A percentile compares a stretch with the other conserved stretches of the same genome.
Conservation (phyloP, 1,140 invertebrate genomes). For the Vollenhovia emeryi region DNA sequence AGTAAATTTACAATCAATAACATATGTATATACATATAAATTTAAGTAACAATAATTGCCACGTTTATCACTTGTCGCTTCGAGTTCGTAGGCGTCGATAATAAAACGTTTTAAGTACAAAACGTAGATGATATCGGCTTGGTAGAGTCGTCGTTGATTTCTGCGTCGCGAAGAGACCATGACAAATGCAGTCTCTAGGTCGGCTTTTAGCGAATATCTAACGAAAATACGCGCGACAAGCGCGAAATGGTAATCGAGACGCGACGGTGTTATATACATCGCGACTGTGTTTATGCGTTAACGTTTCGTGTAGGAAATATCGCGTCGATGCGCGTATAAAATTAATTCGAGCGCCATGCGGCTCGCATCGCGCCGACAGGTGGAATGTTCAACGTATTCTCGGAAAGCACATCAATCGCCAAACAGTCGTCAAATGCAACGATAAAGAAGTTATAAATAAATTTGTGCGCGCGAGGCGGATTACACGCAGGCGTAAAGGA, state of each 20-base stretch:
- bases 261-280: background rate
- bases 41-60: conserved; percentile 20
- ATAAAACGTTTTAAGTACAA: conserved; percentile 38
- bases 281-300: background rate
- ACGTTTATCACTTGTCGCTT: background rate
- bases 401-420: background rate
- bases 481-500: background rate
- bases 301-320: background rate
- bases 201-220: background rate
- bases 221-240: conserved; percentile 8
- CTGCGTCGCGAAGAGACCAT: background rate
- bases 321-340: conserved; percentile 3
- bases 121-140: conserved; percentile 20
- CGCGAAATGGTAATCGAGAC: background rate
- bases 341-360: background rate
- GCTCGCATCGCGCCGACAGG: background rate
- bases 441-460: conserved; percentile 14
- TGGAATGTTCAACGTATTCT: conserved; percentile 19
- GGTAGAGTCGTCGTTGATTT: background rate
- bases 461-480: background rate
- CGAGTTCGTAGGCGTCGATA: background rate
- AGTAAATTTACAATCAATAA: conserved; percentile 13
- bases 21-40: background rate
- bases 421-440: background rate
- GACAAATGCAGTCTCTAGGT: conserved; percentile 21